These are phyloP conservation scores for Myiotriccus ornatus DNA, from an alignment of 2,797 vertebrate species.

Conservation along the genomic window DNA sequence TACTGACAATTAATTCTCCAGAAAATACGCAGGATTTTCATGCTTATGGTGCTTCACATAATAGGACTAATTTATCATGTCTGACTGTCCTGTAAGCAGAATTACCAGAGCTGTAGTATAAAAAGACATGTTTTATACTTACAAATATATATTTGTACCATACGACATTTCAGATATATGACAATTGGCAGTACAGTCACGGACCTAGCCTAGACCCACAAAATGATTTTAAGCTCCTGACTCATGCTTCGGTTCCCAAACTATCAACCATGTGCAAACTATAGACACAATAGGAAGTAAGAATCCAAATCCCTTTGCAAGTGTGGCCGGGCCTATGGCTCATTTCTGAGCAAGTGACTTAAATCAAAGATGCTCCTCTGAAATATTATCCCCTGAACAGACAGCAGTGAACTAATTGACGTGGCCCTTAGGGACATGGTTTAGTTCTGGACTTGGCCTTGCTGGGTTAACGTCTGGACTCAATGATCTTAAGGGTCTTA, in stretches of 20 bases:
- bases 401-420: not conserved
- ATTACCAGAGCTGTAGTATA: not conserved
- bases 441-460: not conserved
- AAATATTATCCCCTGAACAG: not conserved
- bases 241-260: not conserved
- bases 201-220: not conserved
- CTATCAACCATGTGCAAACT: not conserved
- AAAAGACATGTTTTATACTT: not conserved
- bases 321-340: not conserved
- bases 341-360: not conserved
- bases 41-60: not conserved
- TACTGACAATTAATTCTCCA: slow-evolving; percentile 27
- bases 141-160: not conserved
- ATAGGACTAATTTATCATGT: not conserved
- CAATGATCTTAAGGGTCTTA: not conserved
- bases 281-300: not conserved
- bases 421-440: fast-evolving
- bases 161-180: not conserved
- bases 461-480: not conserved
- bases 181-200: not conserved
- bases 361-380: not conserved
- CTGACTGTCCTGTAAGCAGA: not conserved
- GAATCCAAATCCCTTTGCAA: not conserved
- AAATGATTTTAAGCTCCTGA: not conserved
- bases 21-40: not conserved